Percentiles rank a stretch among this genome's conserved stretches.
Conservation (phyloP, 2,797 vertebrate genomes). For the Chiroxiphia lanceolata region DNA sequence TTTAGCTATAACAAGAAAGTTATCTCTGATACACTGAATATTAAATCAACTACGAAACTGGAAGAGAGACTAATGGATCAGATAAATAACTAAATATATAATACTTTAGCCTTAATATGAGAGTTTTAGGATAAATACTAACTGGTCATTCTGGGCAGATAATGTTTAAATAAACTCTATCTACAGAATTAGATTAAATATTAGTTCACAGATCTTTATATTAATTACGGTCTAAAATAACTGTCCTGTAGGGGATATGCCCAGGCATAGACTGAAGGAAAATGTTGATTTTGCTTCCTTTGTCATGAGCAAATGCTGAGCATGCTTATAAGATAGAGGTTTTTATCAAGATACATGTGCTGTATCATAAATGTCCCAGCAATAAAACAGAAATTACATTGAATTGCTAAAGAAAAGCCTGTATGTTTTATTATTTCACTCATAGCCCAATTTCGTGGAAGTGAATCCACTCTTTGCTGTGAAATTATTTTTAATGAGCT, state of each 20-base stretch:
- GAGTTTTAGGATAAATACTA: neutral
- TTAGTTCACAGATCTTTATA: neutral
- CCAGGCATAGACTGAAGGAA: neutral
- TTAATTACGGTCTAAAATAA: neutral
- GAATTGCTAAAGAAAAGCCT: conserved; percentile 30
- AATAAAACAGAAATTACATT: conserved; percentile 4
- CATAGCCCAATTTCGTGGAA: conserved; percentile 15
- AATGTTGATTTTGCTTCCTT: neutral
- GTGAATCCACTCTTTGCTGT: conserved; percentile 36
- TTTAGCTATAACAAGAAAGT: conserved; percentile 15
- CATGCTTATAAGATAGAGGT: neutral
- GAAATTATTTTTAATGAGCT: conserved; percentile 62
- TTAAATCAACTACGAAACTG: neutral
- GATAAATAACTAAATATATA: neutral
- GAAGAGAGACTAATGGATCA: neutral
- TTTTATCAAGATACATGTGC: conserved; percentile 50
- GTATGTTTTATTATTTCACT: conserved; percentile 53
- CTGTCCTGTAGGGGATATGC: neutral
- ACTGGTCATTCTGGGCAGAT: neutral
- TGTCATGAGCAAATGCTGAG: neutral
- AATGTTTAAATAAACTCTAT: neutral
- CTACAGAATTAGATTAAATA: neutral
- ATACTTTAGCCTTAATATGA: neutral
- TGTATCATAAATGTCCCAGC: neutral
- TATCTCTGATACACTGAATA: conserved; percentile 26